Base-by-base conservation (phyloP, 2,797 vertebrate species). In the Sandelia bainsii region DNA sequence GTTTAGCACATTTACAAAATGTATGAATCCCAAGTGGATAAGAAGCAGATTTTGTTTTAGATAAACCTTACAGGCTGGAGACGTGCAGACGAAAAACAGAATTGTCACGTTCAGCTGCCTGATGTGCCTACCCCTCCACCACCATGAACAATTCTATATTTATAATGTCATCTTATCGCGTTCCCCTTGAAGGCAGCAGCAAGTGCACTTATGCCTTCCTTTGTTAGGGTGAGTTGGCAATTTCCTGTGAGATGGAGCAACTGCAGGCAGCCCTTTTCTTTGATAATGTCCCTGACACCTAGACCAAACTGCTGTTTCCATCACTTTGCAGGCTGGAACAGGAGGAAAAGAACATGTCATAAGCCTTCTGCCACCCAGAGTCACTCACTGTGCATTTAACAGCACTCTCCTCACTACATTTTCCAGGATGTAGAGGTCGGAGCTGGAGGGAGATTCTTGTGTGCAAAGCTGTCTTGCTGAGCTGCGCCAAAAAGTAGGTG, bases 141-240 rank as follows among this genome's bases (percentile, higher is more conserved):
- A 89, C 91, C 92, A 84, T 84, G 90, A 92, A 79, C 91, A 93
- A 92, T 93, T 92, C 90, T 90, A 87, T 93, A 95, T 97, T 98
- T 96, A 96, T 97, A 96, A 94, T 94, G 93, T 97, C 96, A 97
- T 96, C 95, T 97, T 97, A 97, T 97, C 96, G 96, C 94, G 92
- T 94, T 93, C 92, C 93, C 95, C 95, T 96, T 94, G 91, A 95
- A 95, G 96, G 95, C 93, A 81, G 89, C 95, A 95, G 96, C 95
- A 95, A 96, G 95, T 96, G 95, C 96, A 95, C 95, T 98, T 96
- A 96, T 96, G 95, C 96, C 96, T 97, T 95, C 95, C 95, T 97
- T 98, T 98, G 96, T 99, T 97, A 97, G 96, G 96, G 96, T 96
- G 96, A 98, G 96, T 96, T 98, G 95, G 96, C 96, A 98, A 95